These are phyloP conservation scores for Magallana nippona DNA, from an alignment of 2,888 invertebrate species.

Conservation along the genomic window DNA sequence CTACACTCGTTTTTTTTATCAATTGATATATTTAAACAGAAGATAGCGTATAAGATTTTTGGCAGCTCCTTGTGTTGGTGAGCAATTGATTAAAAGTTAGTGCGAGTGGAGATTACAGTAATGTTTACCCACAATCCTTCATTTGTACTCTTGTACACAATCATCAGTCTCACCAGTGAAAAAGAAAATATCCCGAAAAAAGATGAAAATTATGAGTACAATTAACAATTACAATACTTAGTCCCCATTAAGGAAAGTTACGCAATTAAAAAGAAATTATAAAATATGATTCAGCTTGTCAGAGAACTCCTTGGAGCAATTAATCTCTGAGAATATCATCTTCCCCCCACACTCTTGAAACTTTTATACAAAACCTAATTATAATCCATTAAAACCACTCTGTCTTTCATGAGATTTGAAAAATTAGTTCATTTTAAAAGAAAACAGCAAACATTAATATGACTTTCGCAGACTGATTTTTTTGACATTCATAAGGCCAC, in stretches of 20 bases:
- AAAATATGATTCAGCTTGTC: background rate
- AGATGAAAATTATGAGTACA: background rate
- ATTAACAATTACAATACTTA: too few species aligned
- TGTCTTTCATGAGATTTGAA: background rate
- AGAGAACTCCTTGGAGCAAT: background rate
- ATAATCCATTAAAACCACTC: background rate
- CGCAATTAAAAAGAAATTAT: background rate
- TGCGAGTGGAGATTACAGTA: background rate
- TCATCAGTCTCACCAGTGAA: background rate
- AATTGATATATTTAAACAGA: slow-evolving; percentile 8
- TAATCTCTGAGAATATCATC: background rate
- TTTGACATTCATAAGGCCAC: too few species aligned
- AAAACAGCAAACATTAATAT: too few species aligned
- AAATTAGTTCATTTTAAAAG: too few species aligned
- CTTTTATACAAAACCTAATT: too few species aligned
- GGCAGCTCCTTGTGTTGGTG: background rate
- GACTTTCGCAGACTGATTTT: too few species aligned
- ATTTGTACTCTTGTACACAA: background rate
- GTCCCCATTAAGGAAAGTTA: background rate
- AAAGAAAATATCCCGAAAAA: background rate
- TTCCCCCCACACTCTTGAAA: background rate
- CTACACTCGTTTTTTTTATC: background rate
- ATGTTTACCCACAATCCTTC: background rate
- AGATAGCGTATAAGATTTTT: background rate
- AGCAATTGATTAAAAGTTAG: background rate